phyloP scores from a whole-genome alignment of 2,888 invertebrate species.

The Limnephilus rhombicus region DNA sequence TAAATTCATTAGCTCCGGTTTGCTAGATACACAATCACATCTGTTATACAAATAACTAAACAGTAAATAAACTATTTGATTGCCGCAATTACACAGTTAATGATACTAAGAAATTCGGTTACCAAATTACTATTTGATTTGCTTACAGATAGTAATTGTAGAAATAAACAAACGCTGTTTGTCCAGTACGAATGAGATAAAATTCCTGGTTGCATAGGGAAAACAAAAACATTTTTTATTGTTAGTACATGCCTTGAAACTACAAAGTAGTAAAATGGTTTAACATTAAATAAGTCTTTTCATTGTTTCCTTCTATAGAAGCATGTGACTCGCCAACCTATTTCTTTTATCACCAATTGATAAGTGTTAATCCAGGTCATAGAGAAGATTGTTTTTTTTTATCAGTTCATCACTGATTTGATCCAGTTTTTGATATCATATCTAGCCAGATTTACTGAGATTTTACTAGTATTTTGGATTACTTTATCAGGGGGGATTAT shows the following conservation, averaged over 20 bases:
- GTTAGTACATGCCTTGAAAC: neutral
- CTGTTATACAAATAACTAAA: neutral
- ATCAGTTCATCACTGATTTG: neutral
- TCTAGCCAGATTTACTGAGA: constrained; percentile 4
- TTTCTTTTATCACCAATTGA: neutral
- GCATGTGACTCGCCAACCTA: neutral
- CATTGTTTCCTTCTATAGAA: neutral
- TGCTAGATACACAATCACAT: neutral
- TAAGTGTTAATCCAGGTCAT: constrained; percentile 11
- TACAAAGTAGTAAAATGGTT: neutral
- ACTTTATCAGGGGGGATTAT: neutral
- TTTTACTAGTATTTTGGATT: neutral
- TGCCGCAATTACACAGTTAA: neutral
- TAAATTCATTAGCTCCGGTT: neutral
- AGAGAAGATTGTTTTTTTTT: neutral
- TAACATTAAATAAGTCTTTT: neutral
- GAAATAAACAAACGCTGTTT: neutral
- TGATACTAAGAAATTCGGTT: neutral
- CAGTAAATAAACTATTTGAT: neutral
- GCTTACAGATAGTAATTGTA: neutral
- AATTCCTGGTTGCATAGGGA: neutral
- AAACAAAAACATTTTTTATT: neutral
- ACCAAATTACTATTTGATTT: neutral
- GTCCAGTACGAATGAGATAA: neutral
- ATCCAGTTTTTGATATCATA: constrained; percentile 2